Conservation (phyloP, 2,113 vertebrate species). For the Heterotis niloticus region DNA sequence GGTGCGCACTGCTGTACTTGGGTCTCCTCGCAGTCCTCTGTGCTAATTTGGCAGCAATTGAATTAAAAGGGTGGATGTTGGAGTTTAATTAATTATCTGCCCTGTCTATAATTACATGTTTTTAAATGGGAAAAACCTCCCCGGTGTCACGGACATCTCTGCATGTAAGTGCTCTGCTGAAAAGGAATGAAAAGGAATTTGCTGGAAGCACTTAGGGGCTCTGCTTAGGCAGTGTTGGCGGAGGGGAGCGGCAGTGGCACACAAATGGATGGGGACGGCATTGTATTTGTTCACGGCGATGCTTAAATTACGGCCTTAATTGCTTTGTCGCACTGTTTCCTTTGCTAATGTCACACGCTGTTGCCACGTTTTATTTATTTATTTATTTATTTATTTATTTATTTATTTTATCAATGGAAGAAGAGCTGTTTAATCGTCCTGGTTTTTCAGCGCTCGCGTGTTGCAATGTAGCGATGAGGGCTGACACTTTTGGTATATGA, state of each 20-base stretch:
- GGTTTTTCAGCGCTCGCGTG: background rate
- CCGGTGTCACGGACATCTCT: slow-evolving; percentile 12
- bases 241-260: background rate
- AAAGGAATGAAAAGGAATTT: background rate
- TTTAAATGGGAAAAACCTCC: slow-evolving; percentile 31
- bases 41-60: slow-evolving; percentile 35
- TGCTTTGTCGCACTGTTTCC: slow-evolving; percentile 28
- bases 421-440: background rate
- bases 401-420: background rate
- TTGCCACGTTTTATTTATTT: background rate
- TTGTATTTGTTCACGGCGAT: slow-evolving; percentile 29
- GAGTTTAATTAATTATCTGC: slow-evolving; percentile 40
- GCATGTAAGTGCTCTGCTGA: background rate
- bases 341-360: slow-evolving; percentile 15
- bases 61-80: slow-evolving; percentile 34
- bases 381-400: background rate
- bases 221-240: background rate
- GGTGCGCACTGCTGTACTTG: slow-evolving; percentile 10
- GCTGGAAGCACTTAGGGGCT: background rate
- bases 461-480: too few relatives aligned
- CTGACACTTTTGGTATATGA: too few relatives aligned
- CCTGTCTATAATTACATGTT: slow-evolving; percentile 42
- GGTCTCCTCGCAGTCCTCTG: background rate
- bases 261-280: background rate
- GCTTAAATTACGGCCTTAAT: slow-evolving; percentile 36